These are phyloP conservation scores for Agelaius tricolor DNA, from an alignment of 2,113 vertebrate species.

Conservation along the genomic window DNA sequence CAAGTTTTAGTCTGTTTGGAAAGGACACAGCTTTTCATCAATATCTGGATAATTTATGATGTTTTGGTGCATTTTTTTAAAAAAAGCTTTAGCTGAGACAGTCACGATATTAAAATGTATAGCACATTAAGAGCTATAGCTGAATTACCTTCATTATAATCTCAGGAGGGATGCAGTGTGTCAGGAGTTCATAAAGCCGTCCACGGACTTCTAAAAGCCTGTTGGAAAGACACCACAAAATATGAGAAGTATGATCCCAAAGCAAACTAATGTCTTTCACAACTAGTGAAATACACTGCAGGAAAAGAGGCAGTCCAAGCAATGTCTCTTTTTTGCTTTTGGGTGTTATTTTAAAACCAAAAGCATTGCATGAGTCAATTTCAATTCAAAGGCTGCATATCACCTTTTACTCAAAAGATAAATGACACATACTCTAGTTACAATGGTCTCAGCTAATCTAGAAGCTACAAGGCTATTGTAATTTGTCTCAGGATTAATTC, in stretches of 20 bases:
- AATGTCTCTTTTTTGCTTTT: neutral
- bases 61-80: neutral
- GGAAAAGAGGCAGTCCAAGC: neutral
- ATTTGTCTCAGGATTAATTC: neutral
- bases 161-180: constrained; percentile 96
- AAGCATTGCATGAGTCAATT: neutral
- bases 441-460: neutral
- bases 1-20: neutral
- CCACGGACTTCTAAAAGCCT: constrained; percentile 94
- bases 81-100: neutral
- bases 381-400: neutral
- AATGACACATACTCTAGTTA: neutral
- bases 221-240: constrained; percentile 31
- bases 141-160: constrained; percentile 93
- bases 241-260: neutral
- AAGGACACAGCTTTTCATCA: neutral
- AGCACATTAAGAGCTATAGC: neutral
- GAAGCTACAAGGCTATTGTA: neutral
- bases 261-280: neutral
- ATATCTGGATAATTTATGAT: neutral
- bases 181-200: constrained; percentile 92
- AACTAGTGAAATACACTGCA: neutral
- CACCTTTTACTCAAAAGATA: neutral
- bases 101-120: neutral
- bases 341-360: neutral